Conservation (phyloP, 2,888 invertebrate species). For the Meandrusa payeni region DNA sequence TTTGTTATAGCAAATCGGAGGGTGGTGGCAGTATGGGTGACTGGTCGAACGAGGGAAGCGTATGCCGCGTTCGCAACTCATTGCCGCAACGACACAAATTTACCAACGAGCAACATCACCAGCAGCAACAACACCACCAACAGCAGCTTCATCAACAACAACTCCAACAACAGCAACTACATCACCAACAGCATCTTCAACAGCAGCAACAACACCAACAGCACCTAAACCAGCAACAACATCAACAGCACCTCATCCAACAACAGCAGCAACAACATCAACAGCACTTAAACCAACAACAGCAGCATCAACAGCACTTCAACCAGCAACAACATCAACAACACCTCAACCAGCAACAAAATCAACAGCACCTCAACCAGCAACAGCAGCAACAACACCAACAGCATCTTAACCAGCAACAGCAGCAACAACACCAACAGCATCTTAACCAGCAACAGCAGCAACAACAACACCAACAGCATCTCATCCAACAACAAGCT, state of each 20-base stretch:
- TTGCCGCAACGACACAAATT: constrained; percentile 69
- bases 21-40: constrained; percentile 68
- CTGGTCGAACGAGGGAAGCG: constrained; percentile 71
- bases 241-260: constrained; percentile 30
- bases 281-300: constrained; percentile 22
- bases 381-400: constrained; percentile 30
- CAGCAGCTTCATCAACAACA: constrained; percentile 41
- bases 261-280: constrained; percentile 32
- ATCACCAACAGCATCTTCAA: constrained; percentile 31
- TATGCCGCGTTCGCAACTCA: constrained; percentile 68
- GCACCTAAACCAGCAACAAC: constrained; percentile 32
- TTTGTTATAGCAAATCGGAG: constrained; percentile 59
- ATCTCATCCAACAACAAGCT: constrained; percentile 32
- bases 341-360: constrained; percentile 28
- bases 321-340: constrained; percentile 32
- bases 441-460: constrained; percentile 24
- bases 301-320: constrained; percentile 25
- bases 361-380: constrained; percentile 31
- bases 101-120: constrained; percentile 67
- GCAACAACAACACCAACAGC: constrained; percentile 32
- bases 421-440: constrained; percentile 24
- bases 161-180: constrained; percentile 36
- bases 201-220: constrained; percentile 35
- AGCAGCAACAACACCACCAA: constrained; percentile 48
- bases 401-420: constrained; percentile 25